phyloP scores from a whole-genome alignment of 2,797 vertebrate species.

The Morelia viridis region DNA sequence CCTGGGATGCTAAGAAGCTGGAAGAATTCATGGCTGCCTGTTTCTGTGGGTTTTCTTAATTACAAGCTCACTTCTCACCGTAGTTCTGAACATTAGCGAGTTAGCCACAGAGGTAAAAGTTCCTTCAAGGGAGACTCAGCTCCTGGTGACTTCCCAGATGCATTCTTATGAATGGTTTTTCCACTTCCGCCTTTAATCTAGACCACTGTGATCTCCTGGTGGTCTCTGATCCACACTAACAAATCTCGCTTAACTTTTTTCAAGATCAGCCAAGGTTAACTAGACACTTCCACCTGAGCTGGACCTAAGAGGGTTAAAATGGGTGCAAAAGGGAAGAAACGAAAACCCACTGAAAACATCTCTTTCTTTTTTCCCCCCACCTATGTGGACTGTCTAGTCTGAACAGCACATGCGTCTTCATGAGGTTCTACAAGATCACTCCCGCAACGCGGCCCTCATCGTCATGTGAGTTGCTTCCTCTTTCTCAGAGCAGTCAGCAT shows the following conservation, averaged over 20 bases:
- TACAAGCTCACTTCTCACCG: not conserved
- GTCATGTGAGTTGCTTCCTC: conserved; percentile 72
- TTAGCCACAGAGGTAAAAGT: not conserved
- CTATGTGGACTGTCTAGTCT: conserved; percentile 51
- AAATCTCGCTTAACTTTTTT: not conserved
- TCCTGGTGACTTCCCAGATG: not conserved
- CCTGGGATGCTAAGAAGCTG: no score
- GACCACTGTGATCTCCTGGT: not conserved
- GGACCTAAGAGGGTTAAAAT: not conserved
- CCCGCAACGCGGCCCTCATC: conserved; percentile 72
- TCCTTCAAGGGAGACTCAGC: not conserved
- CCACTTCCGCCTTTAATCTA: not conserved
- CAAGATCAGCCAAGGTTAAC: not conserved
- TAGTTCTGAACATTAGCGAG: no score
- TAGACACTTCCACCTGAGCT: not conserved
- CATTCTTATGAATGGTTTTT: not conserved
- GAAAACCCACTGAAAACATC: not conserved
- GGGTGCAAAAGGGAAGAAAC: not conserved
- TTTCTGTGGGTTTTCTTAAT: no score
- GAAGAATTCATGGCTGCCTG: not conserved
- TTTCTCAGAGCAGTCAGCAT: not conserved
- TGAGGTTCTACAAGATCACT: conserved; percentile 78
- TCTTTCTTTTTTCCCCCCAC: not conserved
- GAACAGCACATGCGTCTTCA: conserved; percentile 76
- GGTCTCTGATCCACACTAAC: not conserved